These are phyloP conservation scores for Echinarachnius parma DNA, from an alignment of 53 echinoderm and acorn worm genomes.

Conservation along the genomic window DNA sequence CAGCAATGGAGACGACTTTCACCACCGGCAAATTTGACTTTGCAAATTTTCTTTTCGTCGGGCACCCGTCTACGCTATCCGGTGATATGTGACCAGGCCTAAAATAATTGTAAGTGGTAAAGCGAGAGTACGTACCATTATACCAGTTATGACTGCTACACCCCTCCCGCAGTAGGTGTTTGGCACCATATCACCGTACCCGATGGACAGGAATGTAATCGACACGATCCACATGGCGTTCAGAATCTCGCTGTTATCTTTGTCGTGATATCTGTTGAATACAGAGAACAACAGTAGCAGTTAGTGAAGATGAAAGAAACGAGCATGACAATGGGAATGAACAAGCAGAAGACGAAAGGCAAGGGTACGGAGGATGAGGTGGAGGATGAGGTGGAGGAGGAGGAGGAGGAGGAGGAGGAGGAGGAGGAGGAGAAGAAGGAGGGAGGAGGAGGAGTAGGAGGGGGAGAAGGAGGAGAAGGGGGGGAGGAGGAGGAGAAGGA, in stretches of 20 bases:
- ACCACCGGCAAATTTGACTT: too few species aligned
- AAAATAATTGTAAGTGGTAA: too few species aligned
- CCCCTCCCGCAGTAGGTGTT: constrained; percentile 99
- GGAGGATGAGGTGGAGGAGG: too few species aligned
- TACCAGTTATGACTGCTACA: constrained; percentile 98
- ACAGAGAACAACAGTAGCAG: neutral
- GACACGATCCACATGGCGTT: constrained; percentile 99
- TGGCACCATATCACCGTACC: constrained; percentile 99
- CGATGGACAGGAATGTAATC: constrained; percentile 99
- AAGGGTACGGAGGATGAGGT: neutral
- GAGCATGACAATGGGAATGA: neutral
- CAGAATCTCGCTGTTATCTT: constrained; percentile 94
- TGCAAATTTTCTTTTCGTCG: too few species aligned
- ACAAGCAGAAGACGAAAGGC: neutral
- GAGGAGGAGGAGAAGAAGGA: neutral
- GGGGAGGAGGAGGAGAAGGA: neutral
- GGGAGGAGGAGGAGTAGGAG: neutral
- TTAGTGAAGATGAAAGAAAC: neutral
- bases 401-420: neutral
- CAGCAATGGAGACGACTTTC: too few species aligned
- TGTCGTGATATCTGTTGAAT: constrained; percentile 86
- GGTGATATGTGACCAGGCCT: too few species aligned
- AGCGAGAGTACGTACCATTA: constrained; percentile 78
- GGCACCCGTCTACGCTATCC: too few species aligned
- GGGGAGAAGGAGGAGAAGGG: neutral